Evolutionary conservation across 1,140 invertebrate species (phyloP), one percentile per base, ranked within the genome.

Genomic region (Akabosia matsudoensis): DNA sequence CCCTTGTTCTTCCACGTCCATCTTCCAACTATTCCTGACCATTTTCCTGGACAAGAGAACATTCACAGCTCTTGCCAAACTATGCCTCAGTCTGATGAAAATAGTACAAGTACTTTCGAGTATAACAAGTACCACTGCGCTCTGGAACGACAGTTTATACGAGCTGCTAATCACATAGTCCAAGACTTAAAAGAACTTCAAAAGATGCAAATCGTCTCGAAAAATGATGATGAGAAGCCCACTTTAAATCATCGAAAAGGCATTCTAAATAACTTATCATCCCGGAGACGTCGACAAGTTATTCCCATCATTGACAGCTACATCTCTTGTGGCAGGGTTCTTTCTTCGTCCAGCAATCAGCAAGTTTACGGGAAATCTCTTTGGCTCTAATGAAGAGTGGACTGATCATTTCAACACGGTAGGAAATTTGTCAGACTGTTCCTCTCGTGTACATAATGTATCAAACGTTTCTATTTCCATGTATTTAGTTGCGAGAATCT

Each of bases 1-100:
- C 61, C 61, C 22, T 30, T 67, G 7, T 67, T 67, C 31, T 67
- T 67, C 28, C 61, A 67, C 30, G n/a, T 67, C 24, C 3, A 67
- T 13, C 61, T 67, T 13, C 61, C 61, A 4, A 67, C 28, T 24
- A 7, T 67, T 28, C 61, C 61, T 10, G 61, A 67, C 1, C 1
- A 67, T 7, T 31, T 31, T 67, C 61, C 54, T n/a, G 4, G 4
- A 3, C 54, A 56, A 56, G 24, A 10, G 10, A 22, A 56, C n/a
- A n/a, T n/a, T 56, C 10, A 56, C 3, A 16, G 54, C 3, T 56
- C n/a, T 22, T 4, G 24, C 54, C 54, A 56, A 56, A 56, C 54
- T 56, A 3, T 22, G 14, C 22, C 54, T n/a, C 10, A 56, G 7
- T 45, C 37, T 45, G 37, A 45, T 18, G 7, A 45, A 7, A 45